Evolutionary conservation across 2,797 vertebrate species (phyloP).

Genomic region (Karalla daura): DNA sequence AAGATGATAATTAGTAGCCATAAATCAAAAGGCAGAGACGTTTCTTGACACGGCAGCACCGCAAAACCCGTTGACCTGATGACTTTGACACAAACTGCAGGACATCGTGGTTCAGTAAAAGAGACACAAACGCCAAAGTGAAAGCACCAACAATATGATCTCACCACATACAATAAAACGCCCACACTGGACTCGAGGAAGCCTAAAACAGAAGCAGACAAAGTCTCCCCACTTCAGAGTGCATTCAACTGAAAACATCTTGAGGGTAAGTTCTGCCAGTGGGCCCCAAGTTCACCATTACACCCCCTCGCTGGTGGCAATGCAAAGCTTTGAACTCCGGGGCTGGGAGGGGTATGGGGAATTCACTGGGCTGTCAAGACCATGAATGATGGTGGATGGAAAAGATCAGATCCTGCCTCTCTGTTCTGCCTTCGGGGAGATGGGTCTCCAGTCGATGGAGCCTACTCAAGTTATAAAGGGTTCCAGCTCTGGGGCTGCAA

Average conservation of each 20-base stretch:
- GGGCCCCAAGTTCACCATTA: slow-evolving; percentile 60
- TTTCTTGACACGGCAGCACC: background rate
- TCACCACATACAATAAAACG: slow-evolving; percentile 10
- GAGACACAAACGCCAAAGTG: background rate
- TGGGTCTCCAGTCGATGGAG: slow-evolving; percentile 39
- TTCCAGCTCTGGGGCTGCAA: background rate
- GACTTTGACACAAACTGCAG: background rate
- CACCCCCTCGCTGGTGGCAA: slow-evolving; percentile 51
- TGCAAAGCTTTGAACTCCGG: slow-evolving; percentile 68
- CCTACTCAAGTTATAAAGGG: slow-evolving; percentile 18
- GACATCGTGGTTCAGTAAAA: slow-evolving; percentile 4
- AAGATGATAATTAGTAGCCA: background rate
- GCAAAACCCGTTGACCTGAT: no score
- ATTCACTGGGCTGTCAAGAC: slow-evolving; percentile 66
- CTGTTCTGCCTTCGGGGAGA: slow-evolving; percentile 50
- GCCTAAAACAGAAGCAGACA: slow-evolving; percentile 61
- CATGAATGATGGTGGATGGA: slow-evolving; percentile 73
- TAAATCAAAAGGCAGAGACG: background rate
- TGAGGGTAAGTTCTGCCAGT: slow-evolving; percentile 63
- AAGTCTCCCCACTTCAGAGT: slow-evolving; percentile 54
- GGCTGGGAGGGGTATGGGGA: slow-evolving; percentile 50
- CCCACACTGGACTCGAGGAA: slow-evolving; percentile 19
- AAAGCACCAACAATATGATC: slow-evolving; percentile 18
- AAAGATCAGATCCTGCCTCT: slow-evolving; percentile 59
- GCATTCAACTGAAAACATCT: slow-evolving; percentile 69